phyloP scores from a whole-genome alignment of 2,113 vertebrate species.

The Acrocephalus arundinaceus region DNA sequence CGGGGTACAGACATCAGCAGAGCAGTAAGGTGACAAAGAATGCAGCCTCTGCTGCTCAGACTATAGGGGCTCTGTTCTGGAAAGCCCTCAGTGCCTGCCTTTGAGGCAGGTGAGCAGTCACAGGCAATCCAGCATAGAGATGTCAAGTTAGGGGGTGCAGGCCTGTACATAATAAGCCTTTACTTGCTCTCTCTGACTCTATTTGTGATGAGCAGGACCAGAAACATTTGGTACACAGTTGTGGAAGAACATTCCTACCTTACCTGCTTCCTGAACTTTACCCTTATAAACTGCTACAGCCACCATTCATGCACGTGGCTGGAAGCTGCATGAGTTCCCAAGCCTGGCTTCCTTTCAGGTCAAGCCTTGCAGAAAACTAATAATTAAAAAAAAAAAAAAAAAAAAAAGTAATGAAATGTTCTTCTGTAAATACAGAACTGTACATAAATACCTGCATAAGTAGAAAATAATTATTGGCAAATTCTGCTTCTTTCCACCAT shows the following conservation, averaged over 20 bases:
- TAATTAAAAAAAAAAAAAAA: background rate
- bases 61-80: fast-evolving
- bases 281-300: background rate
- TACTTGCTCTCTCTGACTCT: background rate
- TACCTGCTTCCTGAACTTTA: background rate
- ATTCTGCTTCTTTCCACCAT: background rate
- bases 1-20: background rate
- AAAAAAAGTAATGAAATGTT: fast-evolving
- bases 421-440: background rate
- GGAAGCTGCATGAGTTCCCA: background rate
- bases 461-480: background rate
- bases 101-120: background rate
- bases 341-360: background rate
- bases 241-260: background rate
- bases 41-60: background rate
- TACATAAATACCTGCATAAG: background rate
- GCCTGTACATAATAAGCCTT: background rate
- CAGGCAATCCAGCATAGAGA: background rate
- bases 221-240: fast-evolving
- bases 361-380: background rate
- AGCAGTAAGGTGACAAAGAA: fast-evolving
- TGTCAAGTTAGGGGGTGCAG: background rate
- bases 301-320: background rate
- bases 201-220: fast-evolving
- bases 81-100: background rate